Conservation (phyloP, 2,888 invertebrate species). For the Romanomermis culicivorax region DNA sequence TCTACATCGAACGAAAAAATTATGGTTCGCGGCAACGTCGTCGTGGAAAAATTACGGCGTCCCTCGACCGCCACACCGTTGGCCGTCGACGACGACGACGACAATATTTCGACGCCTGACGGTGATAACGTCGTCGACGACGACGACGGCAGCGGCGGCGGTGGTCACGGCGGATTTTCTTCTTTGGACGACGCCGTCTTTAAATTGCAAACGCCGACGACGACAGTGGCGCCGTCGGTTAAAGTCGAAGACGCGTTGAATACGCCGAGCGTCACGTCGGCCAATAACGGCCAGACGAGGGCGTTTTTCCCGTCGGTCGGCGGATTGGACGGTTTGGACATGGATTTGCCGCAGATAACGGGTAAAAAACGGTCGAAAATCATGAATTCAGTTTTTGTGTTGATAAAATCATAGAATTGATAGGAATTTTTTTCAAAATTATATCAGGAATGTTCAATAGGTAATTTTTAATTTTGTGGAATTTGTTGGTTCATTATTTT, state of each 20-base stretch:
- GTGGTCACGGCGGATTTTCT: neutral
- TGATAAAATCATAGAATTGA: too few relatives aligned
- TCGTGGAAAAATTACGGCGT: neutral
- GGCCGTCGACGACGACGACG: neutral
- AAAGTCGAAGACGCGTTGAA: conserved; percentile 1
- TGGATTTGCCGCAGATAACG: neutral
- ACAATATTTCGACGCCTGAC: neutral
- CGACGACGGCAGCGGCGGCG: neutral
- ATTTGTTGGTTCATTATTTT: too few relatives aligned
- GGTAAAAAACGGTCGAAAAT: too few relatives aligned
- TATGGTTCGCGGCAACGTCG: neutral
- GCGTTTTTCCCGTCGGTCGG: neutral
- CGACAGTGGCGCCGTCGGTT: neutral
- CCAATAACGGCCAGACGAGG: neutral
- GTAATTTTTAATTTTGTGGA: too few relatives aligned
- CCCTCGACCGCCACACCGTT: neutral
- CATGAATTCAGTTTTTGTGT: too few relatives aligned
- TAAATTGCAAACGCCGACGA: neutral
- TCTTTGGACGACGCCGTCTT: neutral
- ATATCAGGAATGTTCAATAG: too few relatives aligned
- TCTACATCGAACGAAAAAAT: too few relatives aligned
- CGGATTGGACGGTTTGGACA: neutral
- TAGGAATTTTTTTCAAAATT: too few relatives aligned
- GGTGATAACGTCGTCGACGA: neutral
- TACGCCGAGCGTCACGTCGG: neutral